Evolutionary conservation across 2,797 vertebrate species (phyloP).

Genomic region (Myotis myotis): DNA sequence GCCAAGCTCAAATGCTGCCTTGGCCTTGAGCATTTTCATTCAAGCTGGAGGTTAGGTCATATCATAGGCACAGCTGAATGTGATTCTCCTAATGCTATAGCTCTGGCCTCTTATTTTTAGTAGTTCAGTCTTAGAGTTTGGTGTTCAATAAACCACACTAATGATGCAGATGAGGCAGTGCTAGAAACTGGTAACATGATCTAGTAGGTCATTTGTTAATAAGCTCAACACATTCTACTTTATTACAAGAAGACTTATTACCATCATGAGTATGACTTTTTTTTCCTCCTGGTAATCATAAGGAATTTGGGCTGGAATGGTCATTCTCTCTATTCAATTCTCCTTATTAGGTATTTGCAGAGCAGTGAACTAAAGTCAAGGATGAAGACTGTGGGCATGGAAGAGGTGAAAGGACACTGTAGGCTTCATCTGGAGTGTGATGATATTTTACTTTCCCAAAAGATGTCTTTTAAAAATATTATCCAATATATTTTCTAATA

Average conservation of each 20-base stretch:
- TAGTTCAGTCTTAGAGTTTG: background rate
- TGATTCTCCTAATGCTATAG: background rate
- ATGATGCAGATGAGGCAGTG: background rate
- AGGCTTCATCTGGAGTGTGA: background rate
- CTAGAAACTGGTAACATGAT: background rate
- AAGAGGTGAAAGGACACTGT: background rate
- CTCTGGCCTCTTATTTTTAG: conserved; percentile 8
- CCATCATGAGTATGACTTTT: background rate
- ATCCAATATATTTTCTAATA: background rate
- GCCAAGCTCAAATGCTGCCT: background rate
- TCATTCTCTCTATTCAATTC: background rate
- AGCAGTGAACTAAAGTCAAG: background rate
- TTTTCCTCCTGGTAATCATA: background rate
- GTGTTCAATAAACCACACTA: background rate
- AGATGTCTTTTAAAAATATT: background rate
- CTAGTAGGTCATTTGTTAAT: conserved; percentile 9
- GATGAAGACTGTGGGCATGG: background rate
- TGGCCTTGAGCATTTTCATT: background rate
- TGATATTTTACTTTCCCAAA: conserved; percentile 39
- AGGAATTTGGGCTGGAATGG: background rate
- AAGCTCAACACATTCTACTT: background rate
- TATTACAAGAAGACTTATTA: background rate
- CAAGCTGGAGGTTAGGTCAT: background rate
- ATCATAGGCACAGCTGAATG: background rate
- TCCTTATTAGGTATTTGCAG: background rate